Evolutionary conservation across 2,888 invertebrate genomes (phyloP).

Genomic region (Spisula subtruncata): DNA sequence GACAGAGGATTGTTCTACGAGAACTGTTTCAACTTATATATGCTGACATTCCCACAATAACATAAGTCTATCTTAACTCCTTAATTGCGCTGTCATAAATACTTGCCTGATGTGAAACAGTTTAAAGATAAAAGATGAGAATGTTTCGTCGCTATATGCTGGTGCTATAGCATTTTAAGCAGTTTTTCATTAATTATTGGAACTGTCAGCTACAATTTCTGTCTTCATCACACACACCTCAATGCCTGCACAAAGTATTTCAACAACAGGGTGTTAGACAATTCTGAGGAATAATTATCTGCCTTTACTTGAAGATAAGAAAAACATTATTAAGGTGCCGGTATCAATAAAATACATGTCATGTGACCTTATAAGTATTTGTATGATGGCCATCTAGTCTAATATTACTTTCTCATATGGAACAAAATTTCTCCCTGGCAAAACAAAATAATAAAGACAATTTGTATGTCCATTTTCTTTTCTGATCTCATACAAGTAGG

Average conservation of each 20-base stretch:
- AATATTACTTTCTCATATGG: too few species aligned
- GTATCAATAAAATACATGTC: background rate
- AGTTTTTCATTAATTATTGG: constrained; percentile 23
- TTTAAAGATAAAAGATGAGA: constrained; percentile 10
- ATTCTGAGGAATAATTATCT: constrained; percentile 16
- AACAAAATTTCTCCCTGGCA: too few species aligned
- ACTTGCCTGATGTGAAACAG: background rate
- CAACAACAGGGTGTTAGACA: constrained; percentile 12
- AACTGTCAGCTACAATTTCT: constrained; percentile 15
- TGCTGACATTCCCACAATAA: too few species aligned
- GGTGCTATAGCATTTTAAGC: background rate
- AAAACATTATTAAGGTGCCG: constrained; percentile 1
- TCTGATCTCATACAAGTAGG: too few species aligned
- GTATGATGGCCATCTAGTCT: too few species aligned
- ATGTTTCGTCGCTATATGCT: background rate
- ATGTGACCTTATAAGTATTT: background rate
- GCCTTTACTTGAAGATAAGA: background rate
- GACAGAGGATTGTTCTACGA: too few species aligned
- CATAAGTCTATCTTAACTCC: background rate
- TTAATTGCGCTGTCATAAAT: constrained; percentile 6
- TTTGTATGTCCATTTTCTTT: too few species aligned
- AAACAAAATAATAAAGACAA: too few species aligned
- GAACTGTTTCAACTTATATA: too few species aligned
- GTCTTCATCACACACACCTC: background rate
- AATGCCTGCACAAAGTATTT: constrained; percentile 21